Evolutionary conservation across 1,140 invertebrate genomes (phyloP), one percentile per base, ranked within the genome.

Genomic region (Nasonia giraulti): DNA sequence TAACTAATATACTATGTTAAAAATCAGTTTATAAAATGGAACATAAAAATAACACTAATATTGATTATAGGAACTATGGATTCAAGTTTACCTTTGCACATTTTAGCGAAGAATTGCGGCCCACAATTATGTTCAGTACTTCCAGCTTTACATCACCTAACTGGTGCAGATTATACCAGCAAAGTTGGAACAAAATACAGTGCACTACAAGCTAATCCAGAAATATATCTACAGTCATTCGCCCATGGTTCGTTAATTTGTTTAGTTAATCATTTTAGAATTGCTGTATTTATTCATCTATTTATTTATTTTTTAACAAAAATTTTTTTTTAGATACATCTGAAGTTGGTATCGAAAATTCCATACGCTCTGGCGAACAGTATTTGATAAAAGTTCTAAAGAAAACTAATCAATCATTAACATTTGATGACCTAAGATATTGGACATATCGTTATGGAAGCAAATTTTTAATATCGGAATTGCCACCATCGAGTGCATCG

Each of bases 181-280:
- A 83, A 76, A 40, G 50, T 83, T 17, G 82, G 82, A 10, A 83
- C 73, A 0, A 83, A 83, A 76, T 50, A 20, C 40, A 76, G 76
- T 40, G 20, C 40, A 3, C 17, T 69, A 33, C 33, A 40, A 50
- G 47, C 47, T 14, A 8, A 50, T 85, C 66, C 69, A 50, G 27
- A 82, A 40, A 69, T 14, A 20, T 8, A 71, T 50, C 44, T 73
- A 3, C 2, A 74, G n/a, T 14, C 17, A 12, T 44, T 82, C 44
- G 66, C 20, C 1, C n/a, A 40, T 23, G 66, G 80, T 82, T 5
- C 1, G 11, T 33, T 74, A 2, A 17, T 74, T 74, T 74, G 17
- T 74, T 37, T 37, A 74, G n/a, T 74, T 74, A 33, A 12, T 37
- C 14, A 11, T 74, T 74, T 33, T 74, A 14, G 5, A 33, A 33